A percentile compares a stretch with the other conserved stretches of the same genome.
Evolutionary conservation across 2,888 invertebrate species (phyloP).

Genomic region (Acheta domesticus): DNA sequence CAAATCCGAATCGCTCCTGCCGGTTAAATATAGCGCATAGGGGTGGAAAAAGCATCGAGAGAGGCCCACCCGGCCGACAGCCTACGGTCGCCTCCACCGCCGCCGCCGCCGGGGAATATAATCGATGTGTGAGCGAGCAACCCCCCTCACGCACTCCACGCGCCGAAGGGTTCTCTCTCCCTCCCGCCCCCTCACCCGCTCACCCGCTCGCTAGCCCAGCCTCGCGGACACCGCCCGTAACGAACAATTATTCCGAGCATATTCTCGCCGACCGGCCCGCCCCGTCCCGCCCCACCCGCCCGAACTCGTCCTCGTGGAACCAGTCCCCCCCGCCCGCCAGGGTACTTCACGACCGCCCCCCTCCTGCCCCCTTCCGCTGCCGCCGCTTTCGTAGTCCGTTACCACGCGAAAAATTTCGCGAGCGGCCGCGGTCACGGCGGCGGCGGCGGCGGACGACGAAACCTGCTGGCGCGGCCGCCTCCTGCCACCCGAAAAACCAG

Average conservation of each 20-base stretch:
- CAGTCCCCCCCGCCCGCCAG: not conserved
- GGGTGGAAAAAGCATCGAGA: not conserved
- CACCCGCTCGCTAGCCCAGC: not conserved
- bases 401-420: slow-evolving; percentile 7
- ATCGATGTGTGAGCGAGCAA: slow-evolving; percentile 1
- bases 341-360: too few species aligned
- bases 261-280: not conserved
- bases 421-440: not conserved
- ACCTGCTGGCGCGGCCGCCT: too few species aligned
- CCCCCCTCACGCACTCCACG: not conserved
- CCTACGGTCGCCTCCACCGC: not conserved
- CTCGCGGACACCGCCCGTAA: not conserved
- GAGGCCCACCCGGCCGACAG: not conserved
- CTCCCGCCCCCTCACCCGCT: not conserved
- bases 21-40: slow-evolving; percentile 10
- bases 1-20: not conserved
- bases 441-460: too few species aligned
- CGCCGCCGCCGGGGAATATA: slow-evolving; percentile 3
- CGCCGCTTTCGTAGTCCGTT: not conserved
- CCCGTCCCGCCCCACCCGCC: not conserved
- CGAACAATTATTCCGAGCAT: slow-evolving; percentile 8
- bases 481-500: too few species aligned
- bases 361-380: too few species aligned
- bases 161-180: not conserved
- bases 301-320: not conserved